These are phyloP conservation scores for Eleginops maclovinus DNA, from an alignment of 2,113 vertebrate genomes.

Conservation along the genomic window DNA sequence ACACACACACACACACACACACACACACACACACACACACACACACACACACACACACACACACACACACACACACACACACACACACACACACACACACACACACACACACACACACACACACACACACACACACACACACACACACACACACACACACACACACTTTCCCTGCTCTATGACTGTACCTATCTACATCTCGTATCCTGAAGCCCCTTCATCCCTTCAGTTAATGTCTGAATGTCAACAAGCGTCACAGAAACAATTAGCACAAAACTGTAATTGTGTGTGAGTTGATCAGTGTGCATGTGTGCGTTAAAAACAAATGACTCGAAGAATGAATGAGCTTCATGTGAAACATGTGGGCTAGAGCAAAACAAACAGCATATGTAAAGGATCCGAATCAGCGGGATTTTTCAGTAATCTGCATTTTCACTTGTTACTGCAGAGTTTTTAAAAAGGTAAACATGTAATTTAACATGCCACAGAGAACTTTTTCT, in stretches of 20 bases:
- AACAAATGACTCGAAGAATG: conserved; percentile 8
- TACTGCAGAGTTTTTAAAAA: not conserved
- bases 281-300: not conserved
- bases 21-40: conserved; percentile 5
- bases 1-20: conserved; percentile 4
- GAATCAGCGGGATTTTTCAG: not conserved
- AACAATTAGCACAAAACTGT: conserved; percentile 46
- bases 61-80: conserved; percentile 1
- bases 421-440: not conserved
- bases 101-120: conserved; percentile 5
- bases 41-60: conserved; percentile 1
- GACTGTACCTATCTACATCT: conserved; percentile 47
- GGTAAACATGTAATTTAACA: conserved; percentile 20
- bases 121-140: conserved; percentile 1
- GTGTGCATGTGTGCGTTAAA: not conserved
- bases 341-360: conserved; percentile 8
- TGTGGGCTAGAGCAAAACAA: conserved; percentile 14
- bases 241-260: conserved; percentile 50
- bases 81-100: conserved; percentile 4
- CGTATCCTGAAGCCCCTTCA: conserved; percentile 36
- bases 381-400: not conserved
- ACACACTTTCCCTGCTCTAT: not conserved
- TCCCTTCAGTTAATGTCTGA: conserved; percentile 22
- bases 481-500: conserved; percentile 1
- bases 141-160: not conserved